Evolutionary conservation across 2,797 vertebrate genomes (phyloP).

Genomic region (Molossus alvarezi): DNA sequence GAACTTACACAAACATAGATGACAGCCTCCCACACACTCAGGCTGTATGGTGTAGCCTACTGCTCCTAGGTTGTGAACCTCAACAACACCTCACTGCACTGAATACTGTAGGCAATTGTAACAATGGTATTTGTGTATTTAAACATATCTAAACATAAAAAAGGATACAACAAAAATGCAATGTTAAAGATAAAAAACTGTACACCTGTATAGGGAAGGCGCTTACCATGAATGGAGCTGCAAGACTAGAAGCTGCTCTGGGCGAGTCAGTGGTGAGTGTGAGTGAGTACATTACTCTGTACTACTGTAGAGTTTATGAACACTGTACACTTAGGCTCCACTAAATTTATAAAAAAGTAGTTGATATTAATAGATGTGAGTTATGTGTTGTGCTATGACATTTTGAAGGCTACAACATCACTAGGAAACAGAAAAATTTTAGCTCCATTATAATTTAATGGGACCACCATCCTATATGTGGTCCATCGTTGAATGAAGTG

Average conservation of each 20-base stretch:
- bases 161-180: not conserved
- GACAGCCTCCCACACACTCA: not conserved
- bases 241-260: not conserved
- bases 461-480: not conserved
- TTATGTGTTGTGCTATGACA: not conserved
- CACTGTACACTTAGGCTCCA: not conserved
- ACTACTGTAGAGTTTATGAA: not conserved
- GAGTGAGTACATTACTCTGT: not conserved
- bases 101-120: not conserved
- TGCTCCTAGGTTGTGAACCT: not conserved
- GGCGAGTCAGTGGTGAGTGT: not conserved
- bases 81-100: not conserved
- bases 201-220: not conserved
- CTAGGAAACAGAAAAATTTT: not conserved
- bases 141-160: not conserved
- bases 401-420: not conserved
- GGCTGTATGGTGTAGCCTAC: not conserved
- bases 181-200: not conserved
- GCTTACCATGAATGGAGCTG: not conserved
- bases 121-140: no score
- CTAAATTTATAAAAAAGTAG: not conserved
- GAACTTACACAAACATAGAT: not conserved
- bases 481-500: no score
- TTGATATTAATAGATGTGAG: not conserved
- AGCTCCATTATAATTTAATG: not conserved